Evolutionary conservation across 1,140 invertebrate species (phyloP).

Genomic region (Bombyx mandarina): DNA sequence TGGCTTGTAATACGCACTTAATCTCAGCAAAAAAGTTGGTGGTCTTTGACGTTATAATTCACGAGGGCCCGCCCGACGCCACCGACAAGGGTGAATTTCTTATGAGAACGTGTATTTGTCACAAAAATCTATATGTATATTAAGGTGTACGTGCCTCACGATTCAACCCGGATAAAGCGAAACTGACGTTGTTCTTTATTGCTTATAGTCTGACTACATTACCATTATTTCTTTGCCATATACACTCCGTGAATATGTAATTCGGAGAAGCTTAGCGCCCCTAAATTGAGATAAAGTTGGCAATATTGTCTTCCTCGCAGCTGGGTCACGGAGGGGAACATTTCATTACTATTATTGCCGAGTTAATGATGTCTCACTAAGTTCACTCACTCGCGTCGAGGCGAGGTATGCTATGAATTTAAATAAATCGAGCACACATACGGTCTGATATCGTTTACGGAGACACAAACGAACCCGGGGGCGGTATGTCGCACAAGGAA

Average conservation of each 20-base stretch:
- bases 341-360: conserved; percentile 49
- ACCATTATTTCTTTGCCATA: conserved; percentile 15
- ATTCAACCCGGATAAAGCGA: conserved; percentile 15
- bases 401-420: conserved; percentile 41
- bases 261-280: conserved; percentile 16
- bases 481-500: conserved; percentile 31
- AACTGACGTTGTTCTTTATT: conserved; percentile 19
- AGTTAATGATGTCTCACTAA: conserved; percentile 44
- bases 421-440: conserved; percentile 39
- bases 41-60: conserved; percentile 56
- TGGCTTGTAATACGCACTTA: conserved; percentile 58
- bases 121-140: conserved; percentile 40
- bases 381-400: conserved; percentile 22
- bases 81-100: conserved; percentile 54
- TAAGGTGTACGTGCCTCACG: conserved; percentile 14
- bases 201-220: conserved; percentile 16
- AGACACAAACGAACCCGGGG: conserved; percentile 16
- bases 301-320: conserved; percentile 26
- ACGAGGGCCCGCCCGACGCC: conserved; percentile 32
- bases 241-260: conserved; percentile 17
- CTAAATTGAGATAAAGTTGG: conserved; percentile 32
- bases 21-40: conserved; percentile 53
- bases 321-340: conserved; percentile 31
- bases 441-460: conserved; percentile 19
- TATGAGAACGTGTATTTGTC: conserved; percentile 51